Evolutionary conservation across 2,888 invertebrate genomes (phyloP), one percentile per base, ranked within the genome.

Genomic region (Brenthis hecate): DNA sequence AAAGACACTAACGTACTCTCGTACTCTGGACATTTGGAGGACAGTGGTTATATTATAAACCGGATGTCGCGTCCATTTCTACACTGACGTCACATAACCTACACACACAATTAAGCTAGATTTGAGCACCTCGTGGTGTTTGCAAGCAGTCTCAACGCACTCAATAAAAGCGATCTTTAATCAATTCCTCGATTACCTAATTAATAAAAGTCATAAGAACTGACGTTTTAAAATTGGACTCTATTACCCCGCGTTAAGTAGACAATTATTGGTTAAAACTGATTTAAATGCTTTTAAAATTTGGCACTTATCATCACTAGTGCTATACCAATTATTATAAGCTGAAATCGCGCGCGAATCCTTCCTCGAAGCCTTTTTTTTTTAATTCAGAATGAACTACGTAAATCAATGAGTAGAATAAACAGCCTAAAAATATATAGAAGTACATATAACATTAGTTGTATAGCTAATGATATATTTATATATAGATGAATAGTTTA

Each of bases 131-230:
- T 56, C 54, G 47, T 69, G 73, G 70, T 69, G 73, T 73, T 69
- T 70, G 68, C 74, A 65, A 74, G 75, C 76, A 76, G 75, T 76
- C 76, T 74, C 66, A 65, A 63, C 55, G 68, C 71, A 61, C 64
- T 61, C 66, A 68, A 65, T 67, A 65, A 51, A 69, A 74, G 73
- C 70, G 51, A 69, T 71, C 28, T n/a, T 32, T 28, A 48, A 60
- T 62, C 72, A 74, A 76, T 75, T 75, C 75, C 74, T 70, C 60
- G 13, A 66, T 73, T 51, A 56, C 58, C 69, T 68, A 68, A 32
- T 65, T 47, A 54, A 55, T 43, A 65, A 54, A 19, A 61, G 56
- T 56, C 60, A 66, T 58, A 66, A 66, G 58, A 58, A 50, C n/a
- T 28, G 53, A 62, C 53, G 16, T 53, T 53, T 62, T 53, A 50